A percentile compares a stretch with the other conserved stretches of the same genome.
Evolutionary conservation across 23 tunicate genomes (phyloP).

Genomic region (Styela clava): DNA sequence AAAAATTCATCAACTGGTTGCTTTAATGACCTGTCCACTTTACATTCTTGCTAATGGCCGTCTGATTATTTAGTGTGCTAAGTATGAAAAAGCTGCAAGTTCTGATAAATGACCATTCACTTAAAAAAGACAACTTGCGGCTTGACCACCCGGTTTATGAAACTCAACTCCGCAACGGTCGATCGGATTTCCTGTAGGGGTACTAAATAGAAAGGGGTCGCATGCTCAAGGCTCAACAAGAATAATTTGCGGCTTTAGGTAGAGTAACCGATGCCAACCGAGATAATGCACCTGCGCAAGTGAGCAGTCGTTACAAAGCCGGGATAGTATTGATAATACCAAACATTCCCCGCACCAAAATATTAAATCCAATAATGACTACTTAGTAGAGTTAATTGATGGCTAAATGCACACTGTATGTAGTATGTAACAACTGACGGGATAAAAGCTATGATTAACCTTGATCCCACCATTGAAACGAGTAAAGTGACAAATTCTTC

Average conservation of each 20-base stretch:
- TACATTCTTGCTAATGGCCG: not conserved
- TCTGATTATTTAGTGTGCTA: not conserved
- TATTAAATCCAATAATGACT: not conserved
- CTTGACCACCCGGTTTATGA: not conserved
- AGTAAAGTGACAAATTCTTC: no score
- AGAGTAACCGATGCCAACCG: not conserved
- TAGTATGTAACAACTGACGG: not conserved
- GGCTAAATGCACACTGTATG: not conserved
- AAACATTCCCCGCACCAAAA: not conserved
- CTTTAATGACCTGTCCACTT: not conserved
- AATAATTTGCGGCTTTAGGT: not conserved
- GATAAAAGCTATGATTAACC: not conserved
- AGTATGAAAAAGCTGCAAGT: no score
- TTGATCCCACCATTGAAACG: no score
- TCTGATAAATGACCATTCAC: not conserved
- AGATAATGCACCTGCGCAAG: not conserved
- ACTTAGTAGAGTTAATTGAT: not conserved
- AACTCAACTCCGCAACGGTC: not conserved
- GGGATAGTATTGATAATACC: no score
- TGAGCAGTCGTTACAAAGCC: not conserved
- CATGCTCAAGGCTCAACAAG: not conserved
- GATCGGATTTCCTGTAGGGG: not conserved
- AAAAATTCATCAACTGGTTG: no score
- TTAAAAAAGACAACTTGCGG: not conserved
- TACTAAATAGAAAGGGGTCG: not conserved